These are phyloP conservation scores for Psittacula echo DNA, from an alignment of 2,797 vertebrate genomes.

Conservation along the genomic window DNA sequence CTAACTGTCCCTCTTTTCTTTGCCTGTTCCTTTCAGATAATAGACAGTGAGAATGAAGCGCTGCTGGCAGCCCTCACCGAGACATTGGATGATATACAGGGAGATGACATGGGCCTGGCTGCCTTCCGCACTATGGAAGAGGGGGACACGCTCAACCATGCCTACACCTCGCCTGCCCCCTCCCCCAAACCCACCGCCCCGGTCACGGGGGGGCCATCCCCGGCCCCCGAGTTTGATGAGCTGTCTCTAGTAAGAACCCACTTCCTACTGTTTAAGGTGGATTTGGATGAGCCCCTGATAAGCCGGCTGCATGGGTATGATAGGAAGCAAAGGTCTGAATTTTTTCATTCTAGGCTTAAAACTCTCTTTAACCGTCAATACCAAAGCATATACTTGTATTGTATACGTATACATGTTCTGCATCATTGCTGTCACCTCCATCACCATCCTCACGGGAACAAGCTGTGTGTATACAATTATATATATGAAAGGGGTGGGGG, in stretches of 20 bases:
- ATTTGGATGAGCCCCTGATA: slow-evolving; percentile 83
- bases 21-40: slow-evolving; percentile 79
- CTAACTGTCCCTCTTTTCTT: neutral
- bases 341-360: slow-evolving; percentile 89
- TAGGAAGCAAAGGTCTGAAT: slow-evolving; percentile 88
- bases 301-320: slow-evolving; percentile 82
- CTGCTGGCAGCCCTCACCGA: slow-evolving; percentile 95
- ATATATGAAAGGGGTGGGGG: neutral
- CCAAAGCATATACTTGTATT: slow-evolving; percentile 77
- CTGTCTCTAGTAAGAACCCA: slow-evolving; percentile 92
- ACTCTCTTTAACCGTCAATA: slow-evolving; percentile 76
- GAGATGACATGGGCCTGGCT: slow-evolving; percentile 89
- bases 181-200: slow-evolving; percentile 79
- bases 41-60: slow-evolving; percentile 95
- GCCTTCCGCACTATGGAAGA: slow-evolving; percentile 89
- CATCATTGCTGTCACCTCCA: slow-evolving; percentile 71
- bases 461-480: slow-evolving; percentile 34
- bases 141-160: slow-evolving; percentile 75
- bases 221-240: slow-evolving; percentile 86
- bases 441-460: slow-evolving; percentile 62
- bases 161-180: slow-evolving; percentile 72
- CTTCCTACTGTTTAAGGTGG: slow-evolving; percentile 84
- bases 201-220: slow-evolving; percentile 76
- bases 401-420: slow-evolving; percentile 76
- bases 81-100: slow-evolving; percentile 93